A percentile compares a stretch with the other conserved stretches of the same genome.
phyloP scores from a whole-genome alignment of 2,113 vertebrate genomes.

The Ammospiza caudacuta region DNA sequence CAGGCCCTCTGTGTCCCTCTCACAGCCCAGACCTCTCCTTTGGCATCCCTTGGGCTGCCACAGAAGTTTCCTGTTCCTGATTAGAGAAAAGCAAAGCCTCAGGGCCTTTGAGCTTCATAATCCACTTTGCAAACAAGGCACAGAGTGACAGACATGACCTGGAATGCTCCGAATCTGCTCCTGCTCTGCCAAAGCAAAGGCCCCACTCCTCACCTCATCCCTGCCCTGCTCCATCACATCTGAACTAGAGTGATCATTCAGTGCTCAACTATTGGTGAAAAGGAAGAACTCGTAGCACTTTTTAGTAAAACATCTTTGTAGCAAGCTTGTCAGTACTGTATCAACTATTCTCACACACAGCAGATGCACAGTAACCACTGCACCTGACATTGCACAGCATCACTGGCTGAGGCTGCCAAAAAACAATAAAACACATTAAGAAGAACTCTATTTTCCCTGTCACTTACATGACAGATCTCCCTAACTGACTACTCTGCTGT shows the following conservation, averaged over 20 bases:
- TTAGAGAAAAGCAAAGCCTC: neutral
- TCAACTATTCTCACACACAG: neutral
- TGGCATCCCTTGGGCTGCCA: neutral
- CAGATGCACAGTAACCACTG: neutral
- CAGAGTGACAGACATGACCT: neutral
- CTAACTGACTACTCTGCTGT: neutral
- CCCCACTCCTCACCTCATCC: neutral
- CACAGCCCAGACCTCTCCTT: neutral
- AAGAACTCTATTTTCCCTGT: neutral
- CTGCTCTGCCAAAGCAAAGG: neutral
- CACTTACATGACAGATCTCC: neutral
- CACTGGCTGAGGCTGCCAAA: neutral
- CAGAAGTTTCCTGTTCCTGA: neutral
- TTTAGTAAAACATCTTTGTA: neutral
- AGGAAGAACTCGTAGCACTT: neutral
- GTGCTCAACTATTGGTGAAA: neutral
- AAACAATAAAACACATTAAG: accelerated
- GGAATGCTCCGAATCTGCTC: accelerated
- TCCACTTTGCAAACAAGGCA: neutral
- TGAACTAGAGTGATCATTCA: neutral
- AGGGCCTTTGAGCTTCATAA: neutral
- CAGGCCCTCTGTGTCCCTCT: neutral
- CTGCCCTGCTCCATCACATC: neutral
- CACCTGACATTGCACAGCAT: neutral
- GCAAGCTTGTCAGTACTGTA: accelerated